Evolutionary conservation across 2,113 vertebrate species (phyloP).

Genomic region (Euleptes europaea): DNA sequence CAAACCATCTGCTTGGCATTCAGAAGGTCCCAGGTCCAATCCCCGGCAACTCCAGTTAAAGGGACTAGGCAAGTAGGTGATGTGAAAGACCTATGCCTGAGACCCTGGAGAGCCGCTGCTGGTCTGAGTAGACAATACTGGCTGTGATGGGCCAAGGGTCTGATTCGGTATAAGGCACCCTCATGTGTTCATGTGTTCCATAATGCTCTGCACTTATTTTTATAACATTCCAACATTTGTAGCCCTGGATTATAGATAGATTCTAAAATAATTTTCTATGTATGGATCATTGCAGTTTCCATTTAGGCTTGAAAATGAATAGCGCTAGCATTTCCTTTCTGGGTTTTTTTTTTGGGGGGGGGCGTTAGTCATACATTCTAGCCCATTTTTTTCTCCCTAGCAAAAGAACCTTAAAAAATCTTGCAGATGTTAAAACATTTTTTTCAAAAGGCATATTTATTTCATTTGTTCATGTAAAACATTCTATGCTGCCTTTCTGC

Average conservation of each 20-base stretch:
- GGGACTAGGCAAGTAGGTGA: no score
- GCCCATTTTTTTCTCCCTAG: conserved; percentile 51
- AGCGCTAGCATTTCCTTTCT: conserved; percentile 65
- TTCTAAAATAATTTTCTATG: conserved; percentile 73
- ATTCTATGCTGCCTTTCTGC: no score
- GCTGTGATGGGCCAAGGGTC: no score
- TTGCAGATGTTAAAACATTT: conserved; percentile 20
- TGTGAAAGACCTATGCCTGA: no score
- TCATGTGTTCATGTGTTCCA: no score
- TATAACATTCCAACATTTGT: conserved; percentile 57
- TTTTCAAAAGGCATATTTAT: background rate
- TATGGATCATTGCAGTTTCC: conserved; percentile 67
- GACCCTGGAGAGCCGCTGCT: no score
- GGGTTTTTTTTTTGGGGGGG: conserved; percentile 43
- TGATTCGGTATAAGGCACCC: no score
- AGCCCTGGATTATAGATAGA: conserved; percentile 15
- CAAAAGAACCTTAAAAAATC: conserved; percentile 51
- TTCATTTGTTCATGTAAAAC: conserved; percentile 39
- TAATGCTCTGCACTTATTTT: conserved; percentile 41
- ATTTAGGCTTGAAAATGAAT: conserved; percentile 61
- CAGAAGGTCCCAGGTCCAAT: no score
- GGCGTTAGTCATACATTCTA: conserved; percentile 50
- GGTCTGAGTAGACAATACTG: no score
- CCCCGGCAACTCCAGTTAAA: no score
- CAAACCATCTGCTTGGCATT: no score